Base-by-base conservation (phyloP, 2,797 vertebrate genomes). In the Merluccius polli region DNA sequence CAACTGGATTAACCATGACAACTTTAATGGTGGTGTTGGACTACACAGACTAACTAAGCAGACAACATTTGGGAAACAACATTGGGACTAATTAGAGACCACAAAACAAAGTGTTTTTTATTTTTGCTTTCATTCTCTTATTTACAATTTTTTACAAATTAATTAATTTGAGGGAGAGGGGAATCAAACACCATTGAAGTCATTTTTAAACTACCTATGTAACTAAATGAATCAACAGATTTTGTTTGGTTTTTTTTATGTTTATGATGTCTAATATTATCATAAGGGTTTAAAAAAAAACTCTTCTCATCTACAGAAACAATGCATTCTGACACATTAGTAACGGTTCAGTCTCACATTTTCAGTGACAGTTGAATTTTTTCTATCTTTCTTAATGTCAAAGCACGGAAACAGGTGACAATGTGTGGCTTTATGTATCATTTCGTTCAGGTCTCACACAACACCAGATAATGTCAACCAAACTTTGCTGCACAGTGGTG, bases 401-500 rank as follows among this genome's bases (percentile, higher is more conserved):
- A 29, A 31, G 24, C 27, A 12, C 65, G 65, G 65, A 68, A 68
- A 68, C 65, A 0, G 12, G 32, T 33, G 29, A 31, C 32, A 70
- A 18, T 6, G 31, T 70, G 30, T 32, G 69, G 5, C 69, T 70
- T 70, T 70, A 13, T 32, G 30, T 35, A 6, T 32, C 31, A 31
- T 70, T 33, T 70, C 35, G 15, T 35, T 4, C 71, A 78, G 76
- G 84, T 87, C 80, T 72, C 79, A 75, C 77, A 67, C 73, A 31
- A 31, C 70, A 77, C 67, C 77, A 87, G 89, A 90, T 89, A 85
- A 89, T 89, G 90, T 88, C 88, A 89, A n/a, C n/a, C n/a, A n/a
- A 81, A 79, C 71, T 84, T 73, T 81, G 79, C 87, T 87, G 73
- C 24, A 41, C 85, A 77, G 82, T 82, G 84, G 80, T 84, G 83